Conservation (phyloP, 2,888 invertebrate genomes). For the Pollenia griseotomentosa region DNA sequence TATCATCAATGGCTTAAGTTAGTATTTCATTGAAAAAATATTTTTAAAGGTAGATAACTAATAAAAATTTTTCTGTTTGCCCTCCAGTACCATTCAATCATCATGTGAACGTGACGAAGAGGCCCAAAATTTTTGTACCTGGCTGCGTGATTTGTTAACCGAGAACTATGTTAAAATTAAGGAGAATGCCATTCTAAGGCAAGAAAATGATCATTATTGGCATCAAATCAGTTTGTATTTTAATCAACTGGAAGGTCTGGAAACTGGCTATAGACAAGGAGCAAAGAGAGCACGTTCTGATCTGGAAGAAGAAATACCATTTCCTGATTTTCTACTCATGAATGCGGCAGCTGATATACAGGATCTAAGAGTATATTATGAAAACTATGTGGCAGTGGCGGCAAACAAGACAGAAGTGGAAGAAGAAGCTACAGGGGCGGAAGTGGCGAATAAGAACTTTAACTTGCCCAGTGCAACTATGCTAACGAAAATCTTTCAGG, state of each 20-base stretch:
- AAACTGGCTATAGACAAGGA: constrained; percentile 90
- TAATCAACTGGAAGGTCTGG: constrained; percentile 91
- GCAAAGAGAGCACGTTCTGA: constrained; percentile 87
- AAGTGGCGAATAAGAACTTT: constrained; percentile 85
- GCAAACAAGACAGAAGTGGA: constrained; percentile 13
- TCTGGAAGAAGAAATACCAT: constrained; percentile 86
- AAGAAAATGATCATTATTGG: constrained; percentile 88
- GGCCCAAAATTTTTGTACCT: constrained; percentile 82
- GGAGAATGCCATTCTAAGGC: constrained; percentile 87
- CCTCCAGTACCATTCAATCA: constrained; percentile 81
- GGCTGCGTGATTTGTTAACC: constrained; percentile 85
- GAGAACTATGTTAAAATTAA: constrained; percentile 88
- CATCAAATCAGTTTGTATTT: constrained; percentile 92
- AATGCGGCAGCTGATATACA: constrained; percentile 91
- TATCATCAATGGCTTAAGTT: constrained; percentile 91
- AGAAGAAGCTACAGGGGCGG: constrained; percentile 28
- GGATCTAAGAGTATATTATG: constrained; percentile 85
- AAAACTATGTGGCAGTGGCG: constrained; percentile 79
- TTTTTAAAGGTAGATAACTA: background rate
- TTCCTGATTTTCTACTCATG: constrained; percentile 89
- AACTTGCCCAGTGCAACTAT: constrained; percentile 85
- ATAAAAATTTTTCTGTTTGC: constrained; percentile 8
- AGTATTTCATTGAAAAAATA: constrained; percentile 55
- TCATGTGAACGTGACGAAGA: constrained; percentile 83
- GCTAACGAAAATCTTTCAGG: constrained; percentile 81